Conservation (phyloP, 1,140 invertebrate genomes). For the Drosophila parabipectinata region DNA sequence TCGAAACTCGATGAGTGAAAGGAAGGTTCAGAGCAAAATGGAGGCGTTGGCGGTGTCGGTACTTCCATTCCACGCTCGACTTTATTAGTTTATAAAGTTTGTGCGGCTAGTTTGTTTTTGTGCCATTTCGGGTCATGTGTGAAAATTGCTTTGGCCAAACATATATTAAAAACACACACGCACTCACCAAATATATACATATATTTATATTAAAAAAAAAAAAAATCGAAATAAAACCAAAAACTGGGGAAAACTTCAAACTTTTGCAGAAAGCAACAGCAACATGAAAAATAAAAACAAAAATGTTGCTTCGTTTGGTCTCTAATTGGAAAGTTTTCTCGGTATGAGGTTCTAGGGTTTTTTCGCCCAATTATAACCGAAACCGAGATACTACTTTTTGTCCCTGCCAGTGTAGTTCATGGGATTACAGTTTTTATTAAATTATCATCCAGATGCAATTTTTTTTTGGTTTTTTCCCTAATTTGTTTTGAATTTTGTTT, state of each 20-base stretch:
- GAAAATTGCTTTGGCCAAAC: conserved; percentile 56
- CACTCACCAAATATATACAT: background rate
- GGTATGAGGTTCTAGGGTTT: conserved; percentile 25
- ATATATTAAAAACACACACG: conserved; percentile 33
- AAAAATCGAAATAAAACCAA: conserved; percentile 21
- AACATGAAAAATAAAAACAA: conserved; percentile 20
- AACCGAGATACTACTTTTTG: conserved; percentile 39
- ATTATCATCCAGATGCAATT: conserved; percentile 10
- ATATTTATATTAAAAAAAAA: conserved; percentile 7
- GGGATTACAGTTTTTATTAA: background rate
- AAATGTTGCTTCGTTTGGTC: conserved; percentile 21
- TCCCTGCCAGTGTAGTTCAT: background rate
- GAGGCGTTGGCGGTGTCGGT: background rate
- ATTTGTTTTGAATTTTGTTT: conserved; percentile 11
- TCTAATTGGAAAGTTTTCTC: conserved; percentile 61
- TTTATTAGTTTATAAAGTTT: conserved; percentile 64
- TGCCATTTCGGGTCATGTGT: conserved; percentile 40
- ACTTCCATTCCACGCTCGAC: conserved; percentile 12
- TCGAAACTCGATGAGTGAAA: conserved; percentile 38
- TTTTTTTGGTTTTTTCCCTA: conserved; percentile 9
- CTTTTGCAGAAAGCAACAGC: conserved; percentile 23
- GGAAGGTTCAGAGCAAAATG: conserved; percentile 1
- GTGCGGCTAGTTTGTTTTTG: conserved; percentile 32
- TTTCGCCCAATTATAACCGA: conserved; percentile 55
- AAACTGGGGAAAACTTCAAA: conserved; percentile 47